Evolutionary conservation across 1,140 invertebrate species (phyloP), one percentile per base, ranked within the genome.

Genomic region (Matsumurasca onukii): DNA sequence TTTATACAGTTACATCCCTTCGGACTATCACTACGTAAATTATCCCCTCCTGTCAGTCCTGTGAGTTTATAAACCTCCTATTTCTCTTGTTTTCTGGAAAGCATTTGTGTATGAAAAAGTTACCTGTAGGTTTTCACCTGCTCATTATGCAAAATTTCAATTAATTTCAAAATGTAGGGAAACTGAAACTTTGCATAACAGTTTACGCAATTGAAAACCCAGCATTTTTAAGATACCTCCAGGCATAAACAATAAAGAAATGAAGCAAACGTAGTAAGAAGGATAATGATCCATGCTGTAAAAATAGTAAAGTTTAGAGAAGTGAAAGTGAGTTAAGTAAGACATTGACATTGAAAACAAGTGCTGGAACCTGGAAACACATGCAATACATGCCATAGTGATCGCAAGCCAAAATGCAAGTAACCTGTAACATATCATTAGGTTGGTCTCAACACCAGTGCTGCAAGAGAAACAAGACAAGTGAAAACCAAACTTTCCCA

Each of bases 321-420:
- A 22, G n/a, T 13, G 15, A 13, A 59, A 59, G 9, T 29, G 55
- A 27, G 24, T 27, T 27, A 59, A 27, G 55, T 27, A 27, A 59
- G 55, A 59, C 25, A 29, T n/a, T 27, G 55, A 59, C 55, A 22
- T 29, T 13, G 55, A 29, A 59, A 59, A 27, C 13, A 12, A 39
- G 34, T 27, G 55, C 55, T 27, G 55, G 24, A 59, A 59, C 55
- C 55, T 59, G 55, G 25, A 59, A 59, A 59, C 25, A 59, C 55
- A 59, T 59, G 55, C 55, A 59, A 59, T 27, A 59, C 12, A n/a
- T 27, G 24, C 15, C 55, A 27, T 15, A 9, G 15, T 13, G 24
- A 24, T 27, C 3, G 55, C 55, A 59, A 59, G 55, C 55, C 55
- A 59, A 22, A 24, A 59, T 59, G 55, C 55, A 59, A 9, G 22